Percentiles rank a stretch among this genome's conserved stretches.
phyloP scores from a whole-genome alignment of 1,140 invertebrate genomes.

The Neuroterus valhalla region DNA sequence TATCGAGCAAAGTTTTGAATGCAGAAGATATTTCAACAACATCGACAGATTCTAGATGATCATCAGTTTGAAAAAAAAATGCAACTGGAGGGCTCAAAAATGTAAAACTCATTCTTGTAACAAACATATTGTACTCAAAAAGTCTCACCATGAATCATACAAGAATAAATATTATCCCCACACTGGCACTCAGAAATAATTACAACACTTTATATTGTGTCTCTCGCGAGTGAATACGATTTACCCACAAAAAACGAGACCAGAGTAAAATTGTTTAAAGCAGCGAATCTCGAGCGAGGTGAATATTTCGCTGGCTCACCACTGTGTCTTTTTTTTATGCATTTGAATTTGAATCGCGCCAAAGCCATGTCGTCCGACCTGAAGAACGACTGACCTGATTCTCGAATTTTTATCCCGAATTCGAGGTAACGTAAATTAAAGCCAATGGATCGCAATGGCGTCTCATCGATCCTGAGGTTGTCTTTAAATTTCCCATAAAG shows the following conservation, averaged over 20 bases:
- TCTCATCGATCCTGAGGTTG: not conserved
- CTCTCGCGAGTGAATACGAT: not conserved
- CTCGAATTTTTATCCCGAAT: constrained; percentile 14
- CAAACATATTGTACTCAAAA: too few relatives aligned
- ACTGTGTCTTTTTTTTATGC: constrained; percentile 16
- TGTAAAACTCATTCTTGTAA: not conserved
- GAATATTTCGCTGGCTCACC: constrained; percentile 23
- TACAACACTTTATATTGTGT: not conserved
- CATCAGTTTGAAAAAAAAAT: too few relatives aligned
- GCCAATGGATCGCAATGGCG: not conserved
- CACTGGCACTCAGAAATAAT: too few relatives aligned
- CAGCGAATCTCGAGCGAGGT: constrained; percentile 5
- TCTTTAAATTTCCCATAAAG: constrained; percentile 10
- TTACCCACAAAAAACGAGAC: not conserved
- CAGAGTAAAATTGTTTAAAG: constrained; percentile 1
- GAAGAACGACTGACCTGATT: constrained; percentile 27
- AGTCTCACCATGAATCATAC: too few relatives aligned
- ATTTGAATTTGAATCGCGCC: constrained; percentile 25
- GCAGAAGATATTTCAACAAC: too few relatives aligned
- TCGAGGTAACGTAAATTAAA: constrained; percentile 7
- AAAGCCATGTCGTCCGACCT: constrained; percentile 20
- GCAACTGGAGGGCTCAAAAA: too few relatives aligned
- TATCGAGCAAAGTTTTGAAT: too few relatives aligned
- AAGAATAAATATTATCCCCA: too few relatives aligned
- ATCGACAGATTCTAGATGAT: too few relatives aligned